Evolutionary conservation across 2,113 vertebrate species (phyloP), one percentile per base, ranked within the genome.

Genomic region (Tachysurus fulvidraco): DNA sequence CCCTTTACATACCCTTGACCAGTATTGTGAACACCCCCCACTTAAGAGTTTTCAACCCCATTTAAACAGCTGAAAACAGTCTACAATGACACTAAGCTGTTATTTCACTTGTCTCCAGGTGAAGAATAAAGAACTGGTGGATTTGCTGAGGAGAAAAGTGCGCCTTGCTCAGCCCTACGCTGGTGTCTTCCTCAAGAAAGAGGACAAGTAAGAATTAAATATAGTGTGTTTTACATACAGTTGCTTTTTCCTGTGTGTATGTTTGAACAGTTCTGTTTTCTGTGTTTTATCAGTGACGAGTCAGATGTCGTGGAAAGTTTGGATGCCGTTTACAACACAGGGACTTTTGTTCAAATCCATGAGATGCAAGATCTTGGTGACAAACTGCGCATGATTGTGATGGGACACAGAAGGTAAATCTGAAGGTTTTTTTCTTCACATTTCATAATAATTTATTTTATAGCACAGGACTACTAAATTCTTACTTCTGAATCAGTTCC

Each of bases 311-410:
- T 99, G 62, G 96, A 97, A 86, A 97, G 93, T 92, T 93, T 99
- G 78, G 95, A 98, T 0, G 96, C 96, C n/a, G 88, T 99, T 89
- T 98, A 99, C 90, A 93, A 94, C 88, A 97, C 96, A 0, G 98
- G 98, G 54, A 99, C 98, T 0, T 99, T 99, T 30, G 97, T 99
- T 11, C 98, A 99, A 94, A 99, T 99, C 83, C 98, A 99, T 5
- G 98, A 99, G 90, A 98, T 99, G 98, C 98, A 99, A 93, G 98
- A 99, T 93, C 95, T 99, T 0, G 98, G 98, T 0, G 98, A 99
- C 94, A 98, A 97, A 91, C 89, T 99, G 83, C 96, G 98, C 1
- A 99, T 99, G 98, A 99, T 99, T 0, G 97, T 99, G 86, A 99
- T 99, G 96, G 98, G 98, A 8, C 98, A 99, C 85, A 95, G 97